These are phyloP conservation scores for Lithobates pipiens DNA, from an alignment of 2,797 vertebrate genomes.

Conservation along the genomic window DNA sequence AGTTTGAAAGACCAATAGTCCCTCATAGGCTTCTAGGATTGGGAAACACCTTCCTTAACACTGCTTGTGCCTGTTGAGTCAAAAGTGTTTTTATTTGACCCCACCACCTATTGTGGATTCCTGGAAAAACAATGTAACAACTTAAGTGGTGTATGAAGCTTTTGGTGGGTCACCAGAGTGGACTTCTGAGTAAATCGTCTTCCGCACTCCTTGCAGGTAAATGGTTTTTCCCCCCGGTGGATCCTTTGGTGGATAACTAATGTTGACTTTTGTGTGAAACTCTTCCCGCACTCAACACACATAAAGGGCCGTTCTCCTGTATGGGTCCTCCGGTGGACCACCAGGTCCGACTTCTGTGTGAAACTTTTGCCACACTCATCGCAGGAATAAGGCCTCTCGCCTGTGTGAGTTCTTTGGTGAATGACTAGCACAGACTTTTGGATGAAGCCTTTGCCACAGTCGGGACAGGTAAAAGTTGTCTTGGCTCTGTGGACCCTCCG, in stretches of 20 bases:
- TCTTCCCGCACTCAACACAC: constrained; percentile 11
- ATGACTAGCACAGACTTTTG: not conserved
- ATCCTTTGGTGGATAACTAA: constrained; percentile 19
- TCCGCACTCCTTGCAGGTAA: constrained; percentile 16
- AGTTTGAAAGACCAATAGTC: too few relatives aligned
- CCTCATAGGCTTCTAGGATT: too few relatives aligned
- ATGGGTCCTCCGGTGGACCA: not conserved
- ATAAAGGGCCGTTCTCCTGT: constrained; percentile 6
- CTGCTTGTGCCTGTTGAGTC: too few relatives aligned
- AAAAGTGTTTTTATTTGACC: too few relatives aligned
- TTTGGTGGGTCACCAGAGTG: not conserved
- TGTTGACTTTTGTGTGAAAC: constrained; percentile 6
- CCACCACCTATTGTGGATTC: not conserved
- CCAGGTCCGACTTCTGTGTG: not conserved
- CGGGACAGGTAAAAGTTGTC: not conserved
- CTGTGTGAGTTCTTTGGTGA: constrained; percentile 1
- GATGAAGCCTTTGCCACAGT: constrained; percentile 10
- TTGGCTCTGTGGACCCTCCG: not conserved
- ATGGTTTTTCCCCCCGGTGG: constrained; percentile 16
- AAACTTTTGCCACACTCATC: not conserved
- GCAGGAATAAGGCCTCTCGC: constrained; percentile 2
- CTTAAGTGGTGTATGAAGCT: not conserved
- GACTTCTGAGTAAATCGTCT: constrained; percentile 1
- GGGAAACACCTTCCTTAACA: too few relatives aligned
- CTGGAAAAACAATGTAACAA: not conserved